Evolutionary conservation across 2,797 vertebrate species (phyloP).

Genomic region (Lagodon rhomboides): DNA sequence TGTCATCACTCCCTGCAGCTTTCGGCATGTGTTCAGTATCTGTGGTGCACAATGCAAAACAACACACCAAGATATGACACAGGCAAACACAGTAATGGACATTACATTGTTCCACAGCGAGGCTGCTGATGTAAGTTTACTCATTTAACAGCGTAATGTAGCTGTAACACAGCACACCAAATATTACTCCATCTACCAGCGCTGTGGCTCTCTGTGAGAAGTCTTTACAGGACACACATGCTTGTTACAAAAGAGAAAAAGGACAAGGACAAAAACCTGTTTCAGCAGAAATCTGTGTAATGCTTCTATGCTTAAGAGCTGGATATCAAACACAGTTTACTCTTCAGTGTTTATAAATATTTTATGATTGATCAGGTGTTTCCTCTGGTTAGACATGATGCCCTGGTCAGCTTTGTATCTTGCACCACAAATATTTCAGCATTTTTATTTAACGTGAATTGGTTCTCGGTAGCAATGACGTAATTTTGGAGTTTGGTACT

Average conservation of each 20-base stretch:
- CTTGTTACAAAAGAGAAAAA: not conserved
- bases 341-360: too few species aligned
- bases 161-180: constrained; percentile 13
- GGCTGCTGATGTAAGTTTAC: constrained; percentile 42
- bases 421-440: too few species aligned
- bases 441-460: too few species aligned
- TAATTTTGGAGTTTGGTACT: not conserved
- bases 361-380: too few species aligned
- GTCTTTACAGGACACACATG: constrained; percentile 5
- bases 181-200: constrained; percentile 10
- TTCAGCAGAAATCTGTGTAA: constrained; percentile 5
- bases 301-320: not conserved
- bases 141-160: constrained; percentile 42
- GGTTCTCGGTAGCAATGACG: too few species aligned
- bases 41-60: constrained; percentile 12
- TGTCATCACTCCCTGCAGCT: not conserved
- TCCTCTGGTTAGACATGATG: too few species aligned
- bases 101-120: constrained; percentile 39
- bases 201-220: not conserved
- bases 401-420: too few species aligned
- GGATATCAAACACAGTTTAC: too few species aligned
- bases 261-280: not conserved
- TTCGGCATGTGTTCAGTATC: constrained; percentile 17
- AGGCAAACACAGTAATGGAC: constrained; percentile 40
- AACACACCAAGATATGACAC: constrained; percentile 20